A percentile compares a stretch with the other conserved stretches of the same genome.
Evolutionary conservation across 2,888 invertebrate species (phyloP).

Genomic region (Eretmocerus hayati): DNA sequence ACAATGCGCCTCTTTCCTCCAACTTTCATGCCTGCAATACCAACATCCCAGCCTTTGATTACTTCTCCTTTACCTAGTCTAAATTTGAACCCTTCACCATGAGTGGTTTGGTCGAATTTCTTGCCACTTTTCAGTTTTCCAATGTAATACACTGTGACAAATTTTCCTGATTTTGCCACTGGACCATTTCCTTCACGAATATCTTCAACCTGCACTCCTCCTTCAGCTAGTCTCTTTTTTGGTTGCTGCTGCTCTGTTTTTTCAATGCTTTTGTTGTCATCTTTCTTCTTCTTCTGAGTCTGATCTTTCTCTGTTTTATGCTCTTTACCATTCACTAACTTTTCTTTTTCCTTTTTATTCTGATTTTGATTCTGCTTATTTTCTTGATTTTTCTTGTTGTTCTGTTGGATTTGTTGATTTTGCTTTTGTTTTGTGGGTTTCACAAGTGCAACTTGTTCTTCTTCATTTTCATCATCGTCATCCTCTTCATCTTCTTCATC

Average conservation of each 20-base stretch:
- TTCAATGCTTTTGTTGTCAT: constrained; percentile 26
- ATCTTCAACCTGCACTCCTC: constrained; percentile 79
- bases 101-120: constrained; percentile 70
- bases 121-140: constrained; percentile 83
- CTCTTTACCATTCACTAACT: constrained; percentile 34
- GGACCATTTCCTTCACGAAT: constrained; percentile 68
- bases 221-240: constrained; percentile 57
- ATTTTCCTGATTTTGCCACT: constrained; percentile 70
- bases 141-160: constrained; percentile 72
- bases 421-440: constrained; percentile 30
- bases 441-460: constrained; percentile 35
- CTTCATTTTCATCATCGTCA: constrained; percentile 33
- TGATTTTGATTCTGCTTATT: constrained; percentile 25
- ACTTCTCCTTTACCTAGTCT: constrained; percentile 77
- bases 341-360: constrained; percentile 41
- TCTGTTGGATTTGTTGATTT: constrained; percentile 32
- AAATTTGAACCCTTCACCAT: constrained; percentile 81
- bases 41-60: constrained; percentile 86
- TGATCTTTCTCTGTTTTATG: constrained; percentile 27
- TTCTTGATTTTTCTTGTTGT: no score
- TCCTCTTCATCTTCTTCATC: constrained; percentile 36
- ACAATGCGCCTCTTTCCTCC: constrained; percentile 83
- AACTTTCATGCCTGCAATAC: constrained; percentile 86
- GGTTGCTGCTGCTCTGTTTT: constrained; percentile 27
- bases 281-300: constrained; percentile 28